phyloP scores from a whole-genome alignment of 1,140 invertebrate genomes.

The Lineus longissimus region DNA sequence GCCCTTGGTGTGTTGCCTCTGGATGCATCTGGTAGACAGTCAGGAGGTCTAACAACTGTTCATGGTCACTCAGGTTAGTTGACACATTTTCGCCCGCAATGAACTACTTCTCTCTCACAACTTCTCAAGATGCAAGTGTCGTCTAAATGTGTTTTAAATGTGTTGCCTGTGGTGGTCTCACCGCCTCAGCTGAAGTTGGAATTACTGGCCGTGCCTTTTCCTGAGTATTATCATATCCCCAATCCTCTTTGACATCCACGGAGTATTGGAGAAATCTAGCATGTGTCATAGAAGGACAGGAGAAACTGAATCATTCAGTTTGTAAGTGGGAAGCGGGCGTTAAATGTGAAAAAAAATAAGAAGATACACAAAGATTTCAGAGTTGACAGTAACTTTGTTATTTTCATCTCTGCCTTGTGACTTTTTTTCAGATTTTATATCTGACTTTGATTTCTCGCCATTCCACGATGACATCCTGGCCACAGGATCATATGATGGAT shows the following conservation, averaged over 20 bases:
- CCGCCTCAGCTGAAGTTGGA: not conserved
- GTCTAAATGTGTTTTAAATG: too few species aligned
- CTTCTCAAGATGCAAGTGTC: not conserved
- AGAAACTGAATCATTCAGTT: too few species aligned
- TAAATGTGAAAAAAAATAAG: too few species aligned
- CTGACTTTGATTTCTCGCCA: slow-evolving; percentile 91
- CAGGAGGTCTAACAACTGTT: not conserved
- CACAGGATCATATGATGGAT: slow-evolving; percentile 78
- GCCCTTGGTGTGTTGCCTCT: not conserved
- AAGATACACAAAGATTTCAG: too few species aligned
- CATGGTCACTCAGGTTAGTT: not conserved
- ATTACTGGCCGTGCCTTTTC: not conserved
- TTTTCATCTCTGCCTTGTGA: too few species aligned
- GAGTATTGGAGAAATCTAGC: too few species aligned
- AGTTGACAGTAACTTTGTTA: too few species aligned
- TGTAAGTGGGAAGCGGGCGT: too few species aligned
- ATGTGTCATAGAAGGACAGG: too few species aligned
- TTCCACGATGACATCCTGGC: slow-evolving; percentile 88
- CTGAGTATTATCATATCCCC: too few species aligned
- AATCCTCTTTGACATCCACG: too few species aligned
- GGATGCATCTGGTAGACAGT: not conserved
- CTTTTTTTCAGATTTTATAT: slow-evolving; percentile 79
- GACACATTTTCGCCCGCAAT: not conserved
- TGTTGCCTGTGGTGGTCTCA: too few species aligned
- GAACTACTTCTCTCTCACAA: not conserved